These are phyloP conservation scores for Apotomis capreana DNA, from an alignment of 2,888 invertebrate species.

Conservation along the genomic window DNA sequence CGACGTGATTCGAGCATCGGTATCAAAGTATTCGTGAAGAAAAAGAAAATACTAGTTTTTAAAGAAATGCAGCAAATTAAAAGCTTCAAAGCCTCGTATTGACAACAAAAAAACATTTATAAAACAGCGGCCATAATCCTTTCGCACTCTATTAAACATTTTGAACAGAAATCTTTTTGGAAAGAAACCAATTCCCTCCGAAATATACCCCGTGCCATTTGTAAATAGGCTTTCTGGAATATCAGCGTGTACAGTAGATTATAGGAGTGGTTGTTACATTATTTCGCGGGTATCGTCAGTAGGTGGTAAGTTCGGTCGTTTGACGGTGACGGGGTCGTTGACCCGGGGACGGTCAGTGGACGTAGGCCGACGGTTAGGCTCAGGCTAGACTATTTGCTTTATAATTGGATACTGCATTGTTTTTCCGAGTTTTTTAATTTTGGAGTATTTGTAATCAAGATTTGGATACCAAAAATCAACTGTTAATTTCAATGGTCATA, in stretches of 20 bases:
- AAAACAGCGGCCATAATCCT: neutral
- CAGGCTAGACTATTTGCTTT: constrained; percentile 7
- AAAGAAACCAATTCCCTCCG: constrained; percentile 18
- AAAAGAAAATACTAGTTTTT: neutral
- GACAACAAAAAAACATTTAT: neutral
- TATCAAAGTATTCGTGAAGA: neutral
- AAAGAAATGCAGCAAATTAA: neutral
- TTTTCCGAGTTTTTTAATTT: neutral
- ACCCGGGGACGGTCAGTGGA: constrained; percentile 33
- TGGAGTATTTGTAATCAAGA: too few relatives aligned
- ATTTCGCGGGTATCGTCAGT: constrained; percentile 25
- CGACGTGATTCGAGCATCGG: neutral
- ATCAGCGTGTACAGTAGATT: neutral
- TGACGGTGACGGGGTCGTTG: constrained; percentile 31
- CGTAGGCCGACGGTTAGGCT: constrained; percentile 24
- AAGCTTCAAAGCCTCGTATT: neutral
- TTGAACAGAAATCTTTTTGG: constrained; percentile 9
- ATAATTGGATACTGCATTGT: neutral
- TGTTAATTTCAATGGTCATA: too few relatives aligned
- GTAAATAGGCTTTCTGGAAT: neutral
- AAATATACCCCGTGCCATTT: constrained; percentile 1
- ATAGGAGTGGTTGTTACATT: neutral
- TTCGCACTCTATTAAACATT: constrained; percentile 11
- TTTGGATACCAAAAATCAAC: too few relatives aligned
- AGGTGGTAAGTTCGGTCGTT: constrained; percentile 25